Percentiles rank a stretch among this genome's conserved stretches.
Conservation (phyloP, 1,140 invertebrate genomes). For the Hyposmocoma kahamanoa region DNA sequence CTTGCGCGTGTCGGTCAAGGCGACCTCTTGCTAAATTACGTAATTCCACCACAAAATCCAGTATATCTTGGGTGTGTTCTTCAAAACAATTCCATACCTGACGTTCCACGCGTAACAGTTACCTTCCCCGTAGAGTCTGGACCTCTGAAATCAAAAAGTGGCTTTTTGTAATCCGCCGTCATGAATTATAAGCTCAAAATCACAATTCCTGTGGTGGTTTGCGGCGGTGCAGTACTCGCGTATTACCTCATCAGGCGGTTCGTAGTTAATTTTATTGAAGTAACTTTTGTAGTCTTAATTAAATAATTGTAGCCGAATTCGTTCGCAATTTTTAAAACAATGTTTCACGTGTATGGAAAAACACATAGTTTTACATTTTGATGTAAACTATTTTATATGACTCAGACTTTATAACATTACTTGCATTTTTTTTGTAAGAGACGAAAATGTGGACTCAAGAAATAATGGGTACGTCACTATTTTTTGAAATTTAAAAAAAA, state of each 20-base stretch:
- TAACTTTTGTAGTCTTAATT: background rate
- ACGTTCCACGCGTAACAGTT: constrained; percentile 32
- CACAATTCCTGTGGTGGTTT: constrained; percentile 65
- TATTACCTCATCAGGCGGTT: constrained; percentile 72
- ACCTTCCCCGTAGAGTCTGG: constrained; percentile 37
- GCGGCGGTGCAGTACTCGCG: constrained; percentile 63
- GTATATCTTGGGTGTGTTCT: constrained; percentile 62
- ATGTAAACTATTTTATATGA: too few relatives aligned
- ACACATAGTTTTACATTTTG: too few relatives aligned
- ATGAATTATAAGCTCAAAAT: constrained; percentile 71
- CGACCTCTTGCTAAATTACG: constrained; percentile 69
- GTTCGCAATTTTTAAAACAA: too few relatives aligned
- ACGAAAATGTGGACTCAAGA: constrained; percentile 20
- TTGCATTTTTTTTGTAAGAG: too few relatives aligned
- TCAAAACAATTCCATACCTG: constrained; percentile 39
- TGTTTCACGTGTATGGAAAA: too few relatives aligned
- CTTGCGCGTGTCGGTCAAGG: constrained; percentile 62
- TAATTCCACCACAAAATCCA: constrained; percentile 60
- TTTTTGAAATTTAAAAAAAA: constrained; percentile 22
- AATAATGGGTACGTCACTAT: constrained; percentile 42
- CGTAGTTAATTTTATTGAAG: too few relatives aligned
- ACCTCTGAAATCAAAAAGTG: constrained; percentile 32
- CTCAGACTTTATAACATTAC: too few relatives aligned
- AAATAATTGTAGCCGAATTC: background rate
- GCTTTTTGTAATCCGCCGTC: constrained; percentile 31